Base-by-base conservation (phyloP, 2,113 vertebrate genomes). In the Podarcis muralis region DNA sequence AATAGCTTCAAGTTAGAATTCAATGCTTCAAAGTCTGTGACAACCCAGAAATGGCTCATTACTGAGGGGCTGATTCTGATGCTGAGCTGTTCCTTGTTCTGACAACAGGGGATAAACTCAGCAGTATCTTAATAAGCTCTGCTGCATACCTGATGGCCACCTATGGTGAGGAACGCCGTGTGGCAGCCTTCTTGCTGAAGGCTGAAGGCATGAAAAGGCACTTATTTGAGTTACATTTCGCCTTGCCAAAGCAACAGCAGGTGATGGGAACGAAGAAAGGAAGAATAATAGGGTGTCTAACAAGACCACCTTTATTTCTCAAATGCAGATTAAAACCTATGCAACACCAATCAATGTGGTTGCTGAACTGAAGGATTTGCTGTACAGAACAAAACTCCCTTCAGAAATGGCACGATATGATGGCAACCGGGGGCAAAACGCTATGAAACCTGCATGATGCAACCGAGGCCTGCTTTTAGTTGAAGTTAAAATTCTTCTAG, bases 61-160 rank as follows among this genome's bases (percentile, higher is more conserved):
- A 79, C 87, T 0, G 0, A 89, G 83, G 78, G 66, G 85, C 86
- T 86, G 93, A 90, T 91, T 77, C 83, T 22, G n/a, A 65, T 35
- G n/a, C 25, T 0, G 43, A 35, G 53, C 78, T 53, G 32, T 75
- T 84, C 62, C 66, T 71, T 81, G 43, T 32, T 91, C 59, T 90
- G 81, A 15, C 62, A 88, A 86, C n/a, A 32, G 65, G 32, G 57
- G 43, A 87, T 85, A 9, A 74, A 78, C 65, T 71, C 75, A 69
- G 81, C 62, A 40, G 62, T 84, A 78, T 84, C 72, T 83, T 90
- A 92, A 92, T 88, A 92, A 87, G 86, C 72, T 88, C 85, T 90
- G 69, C 90, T 85, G 35, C 25, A 9, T 83, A 85, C 48, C 89
- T 88, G 89, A 86, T 82, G 90, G 79, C 72, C 85, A 78, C 89